These are phyloP conservation scores for Nymphalis io DNA, from an alignment of 1,140 invertebrate species.

Conservation along the genomic window DNA sequence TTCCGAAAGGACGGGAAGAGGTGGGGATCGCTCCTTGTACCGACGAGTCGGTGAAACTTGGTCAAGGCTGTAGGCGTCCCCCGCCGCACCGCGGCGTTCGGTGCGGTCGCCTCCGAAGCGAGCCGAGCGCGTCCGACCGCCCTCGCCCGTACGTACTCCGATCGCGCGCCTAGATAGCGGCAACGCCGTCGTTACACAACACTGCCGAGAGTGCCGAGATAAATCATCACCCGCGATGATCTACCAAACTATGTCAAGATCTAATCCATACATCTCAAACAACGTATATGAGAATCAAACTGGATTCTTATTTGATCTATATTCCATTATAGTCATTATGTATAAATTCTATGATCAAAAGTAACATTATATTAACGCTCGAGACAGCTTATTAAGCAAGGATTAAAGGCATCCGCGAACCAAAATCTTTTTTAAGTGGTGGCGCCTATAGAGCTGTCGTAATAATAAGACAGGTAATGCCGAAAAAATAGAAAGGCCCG, in stretches of 20 bases:
- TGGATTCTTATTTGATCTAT: slow-evolving; percentile 44
- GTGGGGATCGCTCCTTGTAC: slow-evolving; percentile 77
- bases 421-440: slow-evolving; percentile 71
- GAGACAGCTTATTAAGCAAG: neutral
- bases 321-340: slow-evolving; percentile 14
- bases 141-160: slow-evolving; percentile 57
- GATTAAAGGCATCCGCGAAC: slow-evolving; percentile 43
- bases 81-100: slow-evolving; percentile 44
- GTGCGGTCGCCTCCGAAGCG: slow-evolving; percentile 47
- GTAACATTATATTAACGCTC: neutral
- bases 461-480: slow-evolving; percentile 80
- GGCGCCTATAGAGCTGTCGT: slow-evolving; percentile 69
- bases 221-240: slow-evolving; percentile 73
- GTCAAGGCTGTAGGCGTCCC: slow-evolving; percentile 70
- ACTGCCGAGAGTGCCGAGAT: slow-evolving; percentile 47
- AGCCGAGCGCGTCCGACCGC: slow-evolving; percentile 61
- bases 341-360: neutral
- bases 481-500: slow-evolving; percentile 81
- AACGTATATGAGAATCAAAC: slow-evolving; percentile 44
- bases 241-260: slow-evolving; percentile 74
- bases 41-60: slow-evolving; percentile 78
- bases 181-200: slow-evolving; percentile 69
- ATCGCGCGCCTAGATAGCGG: slow-evolving; percentile 63
- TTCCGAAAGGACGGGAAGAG: slow-evolving; percentile 77
- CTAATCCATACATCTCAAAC: slow-evolving; percentile 51